Percentiles rank a stretch among this genome's conserved stretches.
phyloP scores from a whole-genome alignment of 2,888 invertebrate genomes.

The Petrolisthes manimaculis region DNA sequence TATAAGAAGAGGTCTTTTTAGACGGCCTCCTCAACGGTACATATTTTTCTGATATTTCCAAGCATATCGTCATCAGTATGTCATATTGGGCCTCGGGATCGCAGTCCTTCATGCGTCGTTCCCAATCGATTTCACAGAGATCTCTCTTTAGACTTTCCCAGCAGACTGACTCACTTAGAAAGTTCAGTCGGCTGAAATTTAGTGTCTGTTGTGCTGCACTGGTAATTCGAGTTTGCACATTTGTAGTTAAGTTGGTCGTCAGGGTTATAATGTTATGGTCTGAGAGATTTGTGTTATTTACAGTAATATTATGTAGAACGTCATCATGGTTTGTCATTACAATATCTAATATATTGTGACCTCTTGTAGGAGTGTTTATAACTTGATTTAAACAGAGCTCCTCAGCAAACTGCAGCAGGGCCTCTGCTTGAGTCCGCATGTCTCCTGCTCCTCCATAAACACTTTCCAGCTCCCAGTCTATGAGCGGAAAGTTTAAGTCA shows the following conservation, averaged over 20 bases:
- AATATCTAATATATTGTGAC: no score
- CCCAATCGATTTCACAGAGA: background rate
- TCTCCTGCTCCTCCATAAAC: constrained; percentile 7
- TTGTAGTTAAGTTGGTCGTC: constrained; percentile 21
- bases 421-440: constrained; percentile 19
- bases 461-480: constrained; percentile 20
- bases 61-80: no score
- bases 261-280: constrained; percentile 28
- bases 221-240: background rate
- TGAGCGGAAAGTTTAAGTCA: background rate
- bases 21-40: no score
- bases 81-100: background rate
- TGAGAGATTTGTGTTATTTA: background rate
- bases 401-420: background rate
- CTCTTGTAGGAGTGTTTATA: constrained; percentile 21
- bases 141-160: constrained; percentile 7
- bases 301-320: background rate
- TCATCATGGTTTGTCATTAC: background rate
- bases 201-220: constrained; percentile 1
- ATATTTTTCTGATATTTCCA: no score
- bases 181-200: constrained; percentile 20
- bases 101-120: background rate
- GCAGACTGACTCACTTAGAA: constrained; percentile 3
- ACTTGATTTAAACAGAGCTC: constrained; percentile 12
- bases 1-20: no score